phyloP scores from a whole-genome alignment of 2,113 vertebrate genomes.

The Aptenodytes patagonicus region DNA sequence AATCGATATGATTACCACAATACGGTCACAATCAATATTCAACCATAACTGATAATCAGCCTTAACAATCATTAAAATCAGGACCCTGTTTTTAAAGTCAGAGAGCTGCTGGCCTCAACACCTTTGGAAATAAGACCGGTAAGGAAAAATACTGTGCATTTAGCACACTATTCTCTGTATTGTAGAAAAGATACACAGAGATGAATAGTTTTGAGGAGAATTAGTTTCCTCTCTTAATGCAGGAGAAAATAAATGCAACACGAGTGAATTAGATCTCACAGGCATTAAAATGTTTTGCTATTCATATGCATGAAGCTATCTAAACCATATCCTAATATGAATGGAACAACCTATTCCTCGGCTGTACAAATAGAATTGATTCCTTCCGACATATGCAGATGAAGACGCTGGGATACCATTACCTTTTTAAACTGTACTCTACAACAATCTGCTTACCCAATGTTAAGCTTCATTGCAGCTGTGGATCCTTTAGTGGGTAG shows the following conservation, averaged over 20 bases:
- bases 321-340: neutral
- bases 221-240: neutral
- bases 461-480: neutral
- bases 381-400: rapidly evolving
- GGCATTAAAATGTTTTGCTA: neutral
- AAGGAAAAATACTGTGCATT: neutral
- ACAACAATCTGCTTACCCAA: neutral
- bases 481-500: neutral
- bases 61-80: neutral
- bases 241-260: neutral
- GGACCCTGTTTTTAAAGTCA: neutral
- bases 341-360: neutral
- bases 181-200: neutral
- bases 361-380: neutral
- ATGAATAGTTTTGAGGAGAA: neutral
- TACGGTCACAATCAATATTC: neutral
- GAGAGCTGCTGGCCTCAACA: neutral
- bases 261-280: neutral
- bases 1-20: neutral
- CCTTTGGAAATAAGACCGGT: neutral
- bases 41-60: neutral
- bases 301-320: neutral
- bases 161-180: neutral
- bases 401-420: neutral
- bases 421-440: neutral